A percentile compares a stretch with the other conserved stretches of the same genome.
phyloP scores from a whole-genome alignment of 2,888 invertebrate species.

The Drosophila aldrichi region DNA sequence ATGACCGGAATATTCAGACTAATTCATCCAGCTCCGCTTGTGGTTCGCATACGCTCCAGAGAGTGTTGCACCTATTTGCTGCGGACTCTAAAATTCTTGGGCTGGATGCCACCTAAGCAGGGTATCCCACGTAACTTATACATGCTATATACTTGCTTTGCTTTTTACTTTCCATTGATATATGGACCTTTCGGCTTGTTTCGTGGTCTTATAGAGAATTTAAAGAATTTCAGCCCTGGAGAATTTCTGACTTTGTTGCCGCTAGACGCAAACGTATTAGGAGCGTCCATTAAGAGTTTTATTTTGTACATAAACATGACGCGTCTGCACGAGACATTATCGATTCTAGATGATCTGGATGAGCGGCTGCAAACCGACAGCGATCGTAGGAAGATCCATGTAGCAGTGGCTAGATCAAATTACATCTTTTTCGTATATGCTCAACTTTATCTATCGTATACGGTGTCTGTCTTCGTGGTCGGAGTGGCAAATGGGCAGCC shows the following conservation, averaged over 20 bases:
- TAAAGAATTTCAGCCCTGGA: conserved; percentile 43
- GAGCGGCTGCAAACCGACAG: conserved; percentile 26
- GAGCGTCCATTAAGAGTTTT: conserved; percentile 34
- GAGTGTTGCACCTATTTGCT: conserved; percentile 45
- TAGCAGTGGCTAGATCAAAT: conserved; percentile 49
- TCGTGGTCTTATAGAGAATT: conserved; percentile 42
- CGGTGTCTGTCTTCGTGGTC: background rate
- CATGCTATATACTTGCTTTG: conserved; percentile 27
- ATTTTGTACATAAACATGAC: conserved; percentile 21
- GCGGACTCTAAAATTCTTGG: conserved; percentile 32
- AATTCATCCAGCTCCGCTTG: conserved; percentile 48
- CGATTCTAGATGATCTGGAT: conserved; percentile 49
- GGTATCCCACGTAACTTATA: conserved; percentile 41
- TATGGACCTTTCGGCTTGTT: conserved; percentile 54
- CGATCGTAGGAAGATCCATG: conserved; percentile 50
- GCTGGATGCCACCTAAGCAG: conserved; percentile 49
- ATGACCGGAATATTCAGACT: conserved; percentile 35
- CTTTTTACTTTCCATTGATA: conserved; percentile 18
- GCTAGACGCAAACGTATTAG: conserved; percentile 34
- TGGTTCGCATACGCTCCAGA: conserved; percentile 41
- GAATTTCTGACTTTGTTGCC: conserved; percentile 52
- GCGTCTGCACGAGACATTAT: conserved; percentile 23
- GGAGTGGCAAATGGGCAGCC: conserved; percentile 25
- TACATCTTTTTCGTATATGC: conserved; percentile 24
- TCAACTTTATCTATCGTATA: conserved; percentile 27